Evolutionary conservation across 2,888 invertebrate genomes (phyloP).

Genomic region (Deilephila porcellus): DNA sequence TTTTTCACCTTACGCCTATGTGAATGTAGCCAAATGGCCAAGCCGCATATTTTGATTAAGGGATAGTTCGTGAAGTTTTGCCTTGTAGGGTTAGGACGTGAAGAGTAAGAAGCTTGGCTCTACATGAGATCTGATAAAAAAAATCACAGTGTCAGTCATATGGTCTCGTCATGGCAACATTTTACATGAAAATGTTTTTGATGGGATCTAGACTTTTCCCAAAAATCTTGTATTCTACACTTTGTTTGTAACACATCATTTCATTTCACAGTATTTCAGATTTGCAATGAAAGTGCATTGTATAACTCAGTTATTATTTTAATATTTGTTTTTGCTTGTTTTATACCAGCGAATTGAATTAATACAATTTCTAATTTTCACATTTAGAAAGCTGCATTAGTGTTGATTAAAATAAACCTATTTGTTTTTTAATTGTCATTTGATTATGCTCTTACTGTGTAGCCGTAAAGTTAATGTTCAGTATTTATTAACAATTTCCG

Average conservation of each 20-base stretch:
- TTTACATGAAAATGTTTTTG: too few relatives aligned
- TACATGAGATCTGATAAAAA: too few relatives aligned
- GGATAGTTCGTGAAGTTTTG: too few relatives aligned
- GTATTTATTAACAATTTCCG: neutral
- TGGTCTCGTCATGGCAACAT: too few relatives aligned
- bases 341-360: constrained; percentile 15
- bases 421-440: neutral
- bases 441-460: neutral
- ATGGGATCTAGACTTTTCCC: neutral
- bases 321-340: constrained; percentile 16
- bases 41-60: too few relatives aligned
- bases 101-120: too few relatives aligned
- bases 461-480: constrained; percentile 2
- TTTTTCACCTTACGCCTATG: too few relatives aligned
- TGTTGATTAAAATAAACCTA: neutral
- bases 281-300: constrained; percentile 48
- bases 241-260: neutral
- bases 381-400: constrained; percentile 7
- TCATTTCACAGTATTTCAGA: constrained; percentile 4
- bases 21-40: too few relatives aligned
- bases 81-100: too few relatives aligned
- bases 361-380: constrained; percentile 7
- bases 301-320: constrained; percentile 38
- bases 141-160: too few relatives aligned
- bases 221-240: neutral